phyloP scores from a whole-genome alignment of 1,140 invertebrate species.

The Phocides pigmalion region DNA sequence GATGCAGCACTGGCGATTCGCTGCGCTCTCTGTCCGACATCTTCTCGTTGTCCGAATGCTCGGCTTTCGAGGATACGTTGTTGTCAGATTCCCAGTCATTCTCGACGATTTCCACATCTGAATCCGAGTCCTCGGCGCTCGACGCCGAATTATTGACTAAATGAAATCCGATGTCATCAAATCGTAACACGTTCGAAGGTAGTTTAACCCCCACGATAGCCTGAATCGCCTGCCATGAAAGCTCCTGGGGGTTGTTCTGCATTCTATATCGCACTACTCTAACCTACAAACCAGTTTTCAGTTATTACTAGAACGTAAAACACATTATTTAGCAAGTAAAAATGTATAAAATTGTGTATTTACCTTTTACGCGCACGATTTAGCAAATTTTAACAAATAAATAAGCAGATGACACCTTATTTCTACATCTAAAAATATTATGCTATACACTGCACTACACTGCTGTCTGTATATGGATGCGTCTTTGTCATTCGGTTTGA shows the following conservation, averaged over 20 bases:
- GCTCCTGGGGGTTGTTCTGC: conserved; percentile 84
- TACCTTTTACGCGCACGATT: conserved; percentile 75
- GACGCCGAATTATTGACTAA: conserved; percentile 75
- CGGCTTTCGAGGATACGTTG: conserved; percentile 73
- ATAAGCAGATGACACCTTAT: conserved; percentile 79
- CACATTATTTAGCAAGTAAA: conserved; percentile 44
- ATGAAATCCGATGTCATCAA: conserved; percentile 82
- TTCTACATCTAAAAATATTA: conserved; percentile 85
- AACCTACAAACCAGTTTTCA: conserved; percentile 82
- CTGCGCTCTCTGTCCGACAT: conserved; percentile 69
- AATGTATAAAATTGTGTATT: conserved; percentile 57
- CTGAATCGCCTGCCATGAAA: conserved; percentile 84
- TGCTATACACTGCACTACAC: conserved; percentile 68
- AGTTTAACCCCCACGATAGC: conserved; percentile 84
- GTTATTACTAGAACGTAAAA: conserved; percentile 62
- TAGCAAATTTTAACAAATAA: conserved; percentile 62
- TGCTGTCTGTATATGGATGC: conserved; percentile 53
- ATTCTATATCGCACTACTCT: conserved; percentile 83
- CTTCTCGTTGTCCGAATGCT: conserved; percentile 77
- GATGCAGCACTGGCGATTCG: conserved; percentile 72
- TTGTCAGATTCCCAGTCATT: conserved; percentile 81
- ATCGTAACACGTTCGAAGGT: conserved; percentile 80
- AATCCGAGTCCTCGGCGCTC: conserved; percentile 79
- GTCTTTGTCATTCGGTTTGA: conserved; percentile 62
- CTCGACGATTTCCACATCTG: conserved; percentile 83